Conservation (phyloP, 1,140 invertebrate species). For the Panonychus citri region DNA sequence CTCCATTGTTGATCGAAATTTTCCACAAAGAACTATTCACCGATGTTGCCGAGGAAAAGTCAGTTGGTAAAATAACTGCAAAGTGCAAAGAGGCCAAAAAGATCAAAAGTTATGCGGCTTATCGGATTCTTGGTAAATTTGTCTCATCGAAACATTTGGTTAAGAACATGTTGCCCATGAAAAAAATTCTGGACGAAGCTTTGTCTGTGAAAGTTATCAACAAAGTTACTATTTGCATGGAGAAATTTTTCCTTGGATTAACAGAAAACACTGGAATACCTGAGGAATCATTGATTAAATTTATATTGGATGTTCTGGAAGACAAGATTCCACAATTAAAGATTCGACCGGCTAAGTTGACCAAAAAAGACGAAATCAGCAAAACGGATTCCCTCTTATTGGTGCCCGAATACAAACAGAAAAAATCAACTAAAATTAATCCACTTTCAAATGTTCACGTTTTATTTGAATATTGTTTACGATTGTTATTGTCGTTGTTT, state of each 20-base stretch:
- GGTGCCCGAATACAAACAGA: neutral
- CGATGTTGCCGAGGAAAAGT: slow-evolving; percentile 65
- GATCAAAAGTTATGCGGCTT: slow-evolving; percentile 60
- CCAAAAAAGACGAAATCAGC: neutral
- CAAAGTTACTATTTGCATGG: slow-evolving; percentile 54
- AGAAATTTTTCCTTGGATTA: slow-evolving; percentile 49
- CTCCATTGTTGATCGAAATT: slow-evolving; percentile 50
- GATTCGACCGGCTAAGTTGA: neutral
- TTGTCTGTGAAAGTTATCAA: slow-evolving; percentile 52
- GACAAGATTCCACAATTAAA: slow-evolving; percentile 39
- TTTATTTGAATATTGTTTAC: slow-evolving; percentile 33
- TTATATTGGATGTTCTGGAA: slow-evolving; percentile 51
- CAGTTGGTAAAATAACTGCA: slow-evolving; percentile 50
- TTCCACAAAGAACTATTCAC: slow-evolving; percentile 74
- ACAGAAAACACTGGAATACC: slow-evolving; percentile 48
- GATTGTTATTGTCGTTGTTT: neutral
- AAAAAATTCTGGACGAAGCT: slow-evolving; percentile 41
- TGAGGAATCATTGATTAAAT: slow-evolving; percentile 42
- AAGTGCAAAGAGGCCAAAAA: slow-evolving; percentile 36
- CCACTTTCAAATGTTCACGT: slow-evolving; percentile 61
- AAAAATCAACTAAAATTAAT: slow-evolving; percentile 20
- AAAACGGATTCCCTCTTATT: slow-evolving; percentile 3
- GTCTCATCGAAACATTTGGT: slow-evolving; percentile 49
- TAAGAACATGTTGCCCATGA: slow-evolving; percentile 53
- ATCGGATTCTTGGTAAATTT: slow-evolving; percentile 51